phyloP scores from a whole-genome alignment of 1,140 invertebrate genomes.

The Brachystomella parvula region DNA sequence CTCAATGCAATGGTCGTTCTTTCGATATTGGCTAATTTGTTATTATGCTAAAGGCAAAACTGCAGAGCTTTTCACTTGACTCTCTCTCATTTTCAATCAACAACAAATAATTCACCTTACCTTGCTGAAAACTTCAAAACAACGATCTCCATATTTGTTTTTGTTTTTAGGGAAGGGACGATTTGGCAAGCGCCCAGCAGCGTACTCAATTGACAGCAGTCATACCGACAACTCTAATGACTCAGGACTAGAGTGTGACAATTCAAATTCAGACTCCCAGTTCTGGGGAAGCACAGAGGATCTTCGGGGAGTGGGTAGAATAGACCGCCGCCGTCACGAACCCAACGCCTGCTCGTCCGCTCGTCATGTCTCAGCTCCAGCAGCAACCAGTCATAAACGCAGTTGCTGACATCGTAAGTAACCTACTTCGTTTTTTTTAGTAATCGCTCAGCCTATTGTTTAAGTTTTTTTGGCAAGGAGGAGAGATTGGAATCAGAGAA shows the following conservation, averaged over 20 bases:
- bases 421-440: no score
- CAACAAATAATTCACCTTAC: no score
- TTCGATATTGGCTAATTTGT: neutral
- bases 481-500: no score
- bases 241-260: conserved; percentile 35
- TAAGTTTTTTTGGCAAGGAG: no score
- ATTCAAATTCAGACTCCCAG: conserved; percentile 34
- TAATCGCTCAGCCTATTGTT: no score
- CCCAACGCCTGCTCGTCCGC: neutral
- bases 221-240: conserved; percentile 32
- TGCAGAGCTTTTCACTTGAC: no score
- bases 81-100: no score
- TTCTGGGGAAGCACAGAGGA: conserved; percentile 31
- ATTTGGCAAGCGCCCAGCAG: conserved; percentile 32
- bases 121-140: neutral
- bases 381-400: no score
- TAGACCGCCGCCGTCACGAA: neutral
- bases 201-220: conserved; percentile 15
- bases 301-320: neutral
- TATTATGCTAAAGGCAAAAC: no score
- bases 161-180: conserved; percentile 33
- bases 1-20: no score
- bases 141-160: neutral
- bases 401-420: no score
- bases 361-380: no score